phyloP scores from a whole-genome alignment of 2,888 invertebrate species.

The Electrophaes corylata region DNA sequence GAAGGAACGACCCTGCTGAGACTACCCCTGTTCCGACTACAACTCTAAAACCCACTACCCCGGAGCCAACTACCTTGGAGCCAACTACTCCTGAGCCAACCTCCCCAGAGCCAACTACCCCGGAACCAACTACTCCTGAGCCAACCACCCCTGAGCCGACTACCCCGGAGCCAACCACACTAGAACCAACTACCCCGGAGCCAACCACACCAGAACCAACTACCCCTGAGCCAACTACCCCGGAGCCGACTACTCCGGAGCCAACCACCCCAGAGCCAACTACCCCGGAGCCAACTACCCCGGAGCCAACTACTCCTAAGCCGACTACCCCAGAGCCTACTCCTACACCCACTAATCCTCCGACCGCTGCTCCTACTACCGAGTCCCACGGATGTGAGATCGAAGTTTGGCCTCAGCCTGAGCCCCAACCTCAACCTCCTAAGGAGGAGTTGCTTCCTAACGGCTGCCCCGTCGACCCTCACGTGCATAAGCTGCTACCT shows the following conservation, averaged over 20 bases:
- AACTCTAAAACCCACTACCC: slow-evolving; percentile 7
- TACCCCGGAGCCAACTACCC: slow-evolving; percentile 11
- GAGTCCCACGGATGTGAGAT: slow-evolving; percentile 27
- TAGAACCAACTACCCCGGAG: slow-evolving; percentile 4
- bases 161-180: slow-evolving; percentile 28
- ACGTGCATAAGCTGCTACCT: slow-evolving; percentile 65
- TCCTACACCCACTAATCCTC: slow-evolving; percentile 23
- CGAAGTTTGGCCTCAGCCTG: slow-evolving; percentile 25
- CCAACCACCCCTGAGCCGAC: slow-evolving; percentile 37
- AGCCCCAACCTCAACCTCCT: slow-evolving; percentile 10
- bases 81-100: slow-evolving; percentile 28
- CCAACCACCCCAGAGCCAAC: slow-evolving; percentile 13
- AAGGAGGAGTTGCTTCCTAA: slow-evolving; percentile 47
- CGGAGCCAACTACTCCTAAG: slow-evolving; percentile 12
- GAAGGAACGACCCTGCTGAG: slow-evolving; percentile 53
- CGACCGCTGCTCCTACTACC: slow-evolving; percentile 26
- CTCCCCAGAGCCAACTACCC: slow-evolving; percentile 19
- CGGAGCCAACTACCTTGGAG: slow-evolving; percentile 13
- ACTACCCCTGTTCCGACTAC: slow-evolving; percentile 27
- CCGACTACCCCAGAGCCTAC: slow-evolving; percentile 19
- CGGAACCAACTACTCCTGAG: slow-evolving; percentile 12
- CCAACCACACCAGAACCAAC: slow-evolving; percentile 11
- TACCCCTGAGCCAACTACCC: slow-evolving; percentile 17
- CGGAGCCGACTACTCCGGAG: slow-evolving; percentile 8
- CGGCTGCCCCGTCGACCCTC: slow-evolving; percentile 66